Evolutionary conservation across 2,797 vertebrate species (phyloP).

Genomic region (Alcedo atthis): DNA sequence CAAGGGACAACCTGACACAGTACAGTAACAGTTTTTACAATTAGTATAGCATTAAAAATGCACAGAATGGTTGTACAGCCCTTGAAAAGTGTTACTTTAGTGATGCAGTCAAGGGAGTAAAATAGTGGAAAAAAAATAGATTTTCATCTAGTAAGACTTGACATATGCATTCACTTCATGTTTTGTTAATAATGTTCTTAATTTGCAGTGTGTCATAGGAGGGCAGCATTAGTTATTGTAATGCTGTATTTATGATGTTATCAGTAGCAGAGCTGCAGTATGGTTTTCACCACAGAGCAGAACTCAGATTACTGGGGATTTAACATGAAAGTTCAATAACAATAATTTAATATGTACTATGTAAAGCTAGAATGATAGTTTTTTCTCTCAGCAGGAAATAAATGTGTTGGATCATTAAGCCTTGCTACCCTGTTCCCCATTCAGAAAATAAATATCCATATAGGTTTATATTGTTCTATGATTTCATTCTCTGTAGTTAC

Average conservation of each 20-base stretch:
- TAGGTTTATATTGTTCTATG: not conserved
- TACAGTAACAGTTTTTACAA: constrained; percentile 19
- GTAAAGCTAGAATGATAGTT: not conserved
- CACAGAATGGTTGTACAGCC: not conserved
- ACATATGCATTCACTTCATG: constrained; percentile 49
- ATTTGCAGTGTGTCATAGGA: constrained; percentile 65
- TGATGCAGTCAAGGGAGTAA: constrained; percentile 10
- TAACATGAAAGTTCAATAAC: constrained; percentile 36
- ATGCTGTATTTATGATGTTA: constrained; percentile 44
- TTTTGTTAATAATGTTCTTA: constrained; percentile 70
- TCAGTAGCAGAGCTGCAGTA: constrained; percentile 24
- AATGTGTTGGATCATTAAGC: constrained; percentile 19
- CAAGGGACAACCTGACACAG: not conserved
- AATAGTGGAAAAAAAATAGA: constrained; percentile 1
- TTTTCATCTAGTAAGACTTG: constrained; percentile 32
- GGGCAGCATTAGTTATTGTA: constrained; percentile 61
- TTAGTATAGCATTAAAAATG: constrained; percentile 26
- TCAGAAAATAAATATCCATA: not conserved
- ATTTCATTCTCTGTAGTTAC: not conserved
- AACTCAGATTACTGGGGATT: constrained; percentile 28
- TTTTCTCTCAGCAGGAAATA: constrained; percentile 23
- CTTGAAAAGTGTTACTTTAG: constrained; percentile 37
- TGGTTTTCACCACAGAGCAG: not conserved
- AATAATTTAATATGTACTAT: constrained; percentile 37
- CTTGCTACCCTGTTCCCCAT: not conserved